Evolutionary conservation across 2,888 invertebrate species (phyloP), one percentile per base, ranked within the genome.

Genomic region (Drepanosiphum platanoidis): DNA sequence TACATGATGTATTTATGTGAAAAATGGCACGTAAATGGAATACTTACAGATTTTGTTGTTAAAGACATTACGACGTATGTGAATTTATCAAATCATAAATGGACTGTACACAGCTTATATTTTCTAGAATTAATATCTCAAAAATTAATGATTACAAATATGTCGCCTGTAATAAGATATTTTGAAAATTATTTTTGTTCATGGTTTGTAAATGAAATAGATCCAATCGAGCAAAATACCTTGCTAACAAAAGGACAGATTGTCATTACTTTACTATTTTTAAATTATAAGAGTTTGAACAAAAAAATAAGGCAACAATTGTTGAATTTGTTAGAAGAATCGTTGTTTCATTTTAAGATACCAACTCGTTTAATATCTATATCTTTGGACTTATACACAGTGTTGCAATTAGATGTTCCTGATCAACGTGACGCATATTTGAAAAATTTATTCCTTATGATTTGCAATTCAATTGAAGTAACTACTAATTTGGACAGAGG

Each of bases 1-100:
- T 84, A 84, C n/a, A 84, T 84, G 84, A 52, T 70, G 84, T 58
- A 77, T 15, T 84, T 84, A 68, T 75, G 84, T 77, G 84, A 84
- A 77, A 84, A 70, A 11, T 84, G 84, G 84, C 75, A 22, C 7
- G 15, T 77, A 11, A 39, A 58, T 58, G 77, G 70, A 22, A 58
- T 68, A 18, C 30, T 84, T 34, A 77, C 68, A 39, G 39, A 70
- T 68, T 5, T 1, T 58, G 70, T 42, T 39, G 39, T 84, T 30
- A 77, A 84, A 34, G 36, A 75, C 5, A 32, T 84, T 70, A 77
- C 70, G 68, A 68, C 84, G 13, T 84, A 84, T 77, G 58, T 84
- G 3, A 32, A n/a, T 70, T 46, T 68, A 30, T 39, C 84, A 27
- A 58, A 70, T 70, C 58, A 84, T 22, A 30, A 58, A 39, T 84